Conservation (phyloP, 2,888 invertebrate species). For the Drosophila greeni region DNA sequence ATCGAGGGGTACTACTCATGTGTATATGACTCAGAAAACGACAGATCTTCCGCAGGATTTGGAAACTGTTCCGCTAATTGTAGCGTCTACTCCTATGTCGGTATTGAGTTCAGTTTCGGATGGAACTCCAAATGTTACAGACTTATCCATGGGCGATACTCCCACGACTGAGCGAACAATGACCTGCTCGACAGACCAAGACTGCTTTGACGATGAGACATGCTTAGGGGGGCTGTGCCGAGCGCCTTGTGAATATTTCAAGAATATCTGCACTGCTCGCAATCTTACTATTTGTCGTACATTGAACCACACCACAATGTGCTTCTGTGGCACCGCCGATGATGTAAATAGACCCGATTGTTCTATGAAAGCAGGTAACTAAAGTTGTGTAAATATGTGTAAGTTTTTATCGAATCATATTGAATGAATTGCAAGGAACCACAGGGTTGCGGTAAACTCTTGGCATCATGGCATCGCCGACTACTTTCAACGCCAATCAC, state of each 20-base stretch:
- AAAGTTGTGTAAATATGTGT: conserved; percentile 65
- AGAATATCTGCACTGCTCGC: conserved; percentile 72
- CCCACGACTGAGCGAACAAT: conserved; percentile 36
- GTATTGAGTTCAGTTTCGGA: conserved; percentile 12
- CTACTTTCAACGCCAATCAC: conserved; percentile 63
- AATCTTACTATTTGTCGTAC: conserved; percentile 80
- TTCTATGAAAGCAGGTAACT: conserved; percentile 83
- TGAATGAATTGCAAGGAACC: conserved; percentile 68
- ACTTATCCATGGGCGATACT: conserved; percentile 14
- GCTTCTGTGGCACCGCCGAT: conserved; percentile 80
- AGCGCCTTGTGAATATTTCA: conserved; percentile 80
- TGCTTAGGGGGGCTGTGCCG: conserved; percentile 80
- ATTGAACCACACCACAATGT: conserved; percentile 81
- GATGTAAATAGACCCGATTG: conserved; percentile 80
- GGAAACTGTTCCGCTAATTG: neutral
- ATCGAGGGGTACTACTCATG: neutral
- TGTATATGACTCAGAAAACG: neutral
- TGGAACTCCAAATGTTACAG: conserved; percentile 33
- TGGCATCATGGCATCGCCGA: conserved; percentile 55
- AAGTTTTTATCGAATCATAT: conserved; percentile 54
- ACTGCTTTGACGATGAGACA: conserved; percentile 79
- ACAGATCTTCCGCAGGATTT: neutral
- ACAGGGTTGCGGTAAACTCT: conserved; percentile 64
- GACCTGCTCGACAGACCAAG: conserved; percentile 69
- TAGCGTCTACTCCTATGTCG: conserved; percentile 9